Conservation (phyloP, 2,113 vertebrate species). For the Notothenia rossii region DNA sequence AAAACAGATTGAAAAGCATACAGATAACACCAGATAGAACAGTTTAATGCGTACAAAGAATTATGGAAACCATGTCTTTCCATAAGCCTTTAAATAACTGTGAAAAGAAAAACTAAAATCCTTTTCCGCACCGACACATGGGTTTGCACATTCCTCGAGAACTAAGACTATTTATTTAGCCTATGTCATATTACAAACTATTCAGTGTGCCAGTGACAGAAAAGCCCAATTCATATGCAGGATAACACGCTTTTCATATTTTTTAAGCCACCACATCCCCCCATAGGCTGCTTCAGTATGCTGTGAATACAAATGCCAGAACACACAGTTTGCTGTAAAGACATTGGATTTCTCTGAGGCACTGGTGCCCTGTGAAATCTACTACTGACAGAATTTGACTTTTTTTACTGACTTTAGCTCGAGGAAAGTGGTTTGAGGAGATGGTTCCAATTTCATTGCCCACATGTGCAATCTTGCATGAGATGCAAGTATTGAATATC, state of each 20-base stretch:
- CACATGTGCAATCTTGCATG: slow-evolving; percentile 60
- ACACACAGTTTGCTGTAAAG: slow-evolving; percentile 54
- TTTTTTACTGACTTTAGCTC: slow-evolving; percentile 66
- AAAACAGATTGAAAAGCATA: neutral
- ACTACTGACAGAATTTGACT: slow-evolving; percentile 59
- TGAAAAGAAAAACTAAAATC: neutral
- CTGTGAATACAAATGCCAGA: slow-evolving; percentile 66
- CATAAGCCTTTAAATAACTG: slow-evolving; percentile 24
- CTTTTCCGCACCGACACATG: neutral
- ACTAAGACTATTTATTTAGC: slow-evolving; percentile 30
- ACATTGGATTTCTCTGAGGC: slow-evolving; percentile 58
- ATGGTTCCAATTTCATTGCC: slow-evolving; percentile 47
- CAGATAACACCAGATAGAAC: neutral
- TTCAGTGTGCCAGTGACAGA: slow-evolving; percentile 36
- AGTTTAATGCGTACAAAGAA: slow-evolving; percentile 1
- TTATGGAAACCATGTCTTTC: slow-evolving; percentile 5
- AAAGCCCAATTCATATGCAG: slow-evolving; percentile 41
- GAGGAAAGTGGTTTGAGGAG: slow-evolving; percentile 51
- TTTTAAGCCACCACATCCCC: slow-evolving; percentile 54
- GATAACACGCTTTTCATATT: slow-evolving; percentile 53
- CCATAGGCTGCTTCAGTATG: slow-evolving; percentile 50
- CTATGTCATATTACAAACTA: slow-evolving; percentile 36
- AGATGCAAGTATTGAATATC: slow-evolving; percentile 60
- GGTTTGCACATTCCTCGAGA: neutral
- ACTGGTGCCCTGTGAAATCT: slow-evolving; percentile 48